A percentile compares a stretch with the other conserved stretches of the same genome.
Conservation (phyloP, 2,797 vertebrate species). For the Spea hammondii region DNA sequence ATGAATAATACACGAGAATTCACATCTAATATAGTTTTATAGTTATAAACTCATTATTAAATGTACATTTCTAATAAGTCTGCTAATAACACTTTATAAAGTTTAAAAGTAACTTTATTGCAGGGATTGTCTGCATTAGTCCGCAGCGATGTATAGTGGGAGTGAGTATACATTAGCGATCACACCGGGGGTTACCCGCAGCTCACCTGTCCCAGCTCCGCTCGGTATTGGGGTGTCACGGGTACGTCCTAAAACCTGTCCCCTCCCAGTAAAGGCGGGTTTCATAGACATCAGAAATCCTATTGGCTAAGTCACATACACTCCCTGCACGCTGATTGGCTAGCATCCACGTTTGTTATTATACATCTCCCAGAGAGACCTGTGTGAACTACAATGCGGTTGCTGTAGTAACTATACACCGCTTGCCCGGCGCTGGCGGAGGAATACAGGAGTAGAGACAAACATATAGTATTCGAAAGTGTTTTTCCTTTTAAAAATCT, state of each 20-base stretch:
- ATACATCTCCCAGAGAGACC: background rate
- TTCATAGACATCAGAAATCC: background rate
- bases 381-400: conserved; percentile 9
- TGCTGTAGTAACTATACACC: background rate
- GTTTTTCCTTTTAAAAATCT: no score
- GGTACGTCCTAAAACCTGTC: background rate
- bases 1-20: no score
- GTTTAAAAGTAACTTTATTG: no score
- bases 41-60: no score
- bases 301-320: background rate
- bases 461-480: no score
- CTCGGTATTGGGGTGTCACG: no score
- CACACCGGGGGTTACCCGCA: background rate
- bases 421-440: background rate
- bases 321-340: background rate
- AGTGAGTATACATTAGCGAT: background rate
- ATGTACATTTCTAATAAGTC: no score
- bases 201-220: background rate
- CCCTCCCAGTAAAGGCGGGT: background rate
- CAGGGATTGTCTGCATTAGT: no score
- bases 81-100: no score
- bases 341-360: background rate
- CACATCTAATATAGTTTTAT: no score
- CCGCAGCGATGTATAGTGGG: background rate
- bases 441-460: background rate